Conservation (phyloP, 1,140 invertebrate species). For the Pollicipes pollicipes region DNA sequence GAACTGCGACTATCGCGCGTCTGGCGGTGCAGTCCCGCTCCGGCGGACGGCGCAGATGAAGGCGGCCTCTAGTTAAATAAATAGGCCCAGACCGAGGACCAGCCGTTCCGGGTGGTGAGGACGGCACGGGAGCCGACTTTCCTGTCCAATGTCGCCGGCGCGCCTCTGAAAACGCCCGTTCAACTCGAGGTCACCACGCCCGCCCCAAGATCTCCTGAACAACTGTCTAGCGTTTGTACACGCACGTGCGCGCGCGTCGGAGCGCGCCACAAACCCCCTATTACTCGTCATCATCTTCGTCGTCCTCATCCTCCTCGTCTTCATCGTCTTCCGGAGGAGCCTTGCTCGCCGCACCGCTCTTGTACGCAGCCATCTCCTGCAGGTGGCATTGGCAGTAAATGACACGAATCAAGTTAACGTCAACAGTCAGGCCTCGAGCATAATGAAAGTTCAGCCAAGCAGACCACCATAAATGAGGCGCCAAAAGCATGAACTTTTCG, state of each 20-base stretch:
- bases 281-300: neutral
- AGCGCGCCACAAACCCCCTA: neutral
- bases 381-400: too few relatives aligned
- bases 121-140: neutral
- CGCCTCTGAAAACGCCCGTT: neutral
- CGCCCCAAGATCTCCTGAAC: neutral
- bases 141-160: too few relatives aligned
- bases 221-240: conserved; percentile 1
- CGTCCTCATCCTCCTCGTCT: neutral
- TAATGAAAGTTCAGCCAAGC: too few relatives aligned
- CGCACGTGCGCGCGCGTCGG: neutral
- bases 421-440: too few relatives aligned
- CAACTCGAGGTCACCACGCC: neutral
- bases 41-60: neutral
- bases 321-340: neutral
- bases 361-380: neutral
- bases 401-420: too few relatives aligned
- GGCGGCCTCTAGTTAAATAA: neutral
- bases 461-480: too few relatives aligned
- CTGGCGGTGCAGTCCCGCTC: neutral
- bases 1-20: neutral
- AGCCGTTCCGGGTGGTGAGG: neutral
- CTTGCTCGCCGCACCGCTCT: neutral
- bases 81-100: neutral
- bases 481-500: too few relatives aligned